Percentiles rank a stretch among this genome's conserved stretches.
phyloP scores from a whole-genome alignment of 2,113 vertebrate species.

The Pachyramphus minor region DNA sequence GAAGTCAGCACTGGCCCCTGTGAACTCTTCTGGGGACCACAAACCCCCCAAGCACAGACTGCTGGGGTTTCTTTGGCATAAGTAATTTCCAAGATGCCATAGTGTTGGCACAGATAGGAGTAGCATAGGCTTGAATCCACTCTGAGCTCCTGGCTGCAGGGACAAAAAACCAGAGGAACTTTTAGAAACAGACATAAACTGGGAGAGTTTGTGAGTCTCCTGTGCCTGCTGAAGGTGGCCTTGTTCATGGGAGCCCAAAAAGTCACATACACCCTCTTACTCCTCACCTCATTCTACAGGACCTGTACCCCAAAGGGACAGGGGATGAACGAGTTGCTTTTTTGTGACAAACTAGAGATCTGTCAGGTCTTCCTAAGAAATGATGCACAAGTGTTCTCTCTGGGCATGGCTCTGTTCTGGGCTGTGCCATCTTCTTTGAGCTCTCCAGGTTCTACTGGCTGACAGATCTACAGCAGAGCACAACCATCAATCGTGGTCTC shows the following conservation, averaged over 20 bases:
- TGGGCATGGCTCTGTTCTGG: not conserved
- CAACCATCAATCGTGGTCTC: not conserved
- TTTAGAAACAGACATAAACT: not conserved
- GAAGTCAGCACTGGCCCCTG: not conserved
- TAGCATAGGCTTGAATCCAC: not conserved
- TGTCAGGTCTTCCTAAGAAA: not conserved
- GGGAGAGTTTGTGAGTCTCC: not conserved
- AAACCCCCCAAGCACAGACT: not conserved
- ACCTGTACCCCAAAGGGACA: not conserved
- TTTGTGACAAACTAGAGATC: not conserved
- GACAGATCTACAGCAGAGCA: not conserved
- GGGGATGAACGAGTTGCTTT: not conserved
- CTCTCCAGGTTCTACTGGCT: not conserved
- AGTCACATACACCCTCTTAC: not conserved
- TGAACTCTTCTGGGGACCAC: not conserved
- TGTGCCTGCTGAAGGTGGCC: not conserved
- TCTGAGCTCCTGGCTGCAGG: not conserved
- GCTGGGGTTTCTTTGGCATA: not conserved
- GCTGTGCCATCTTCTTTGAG: not conserved
- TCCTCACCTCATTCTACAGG: not conserved
- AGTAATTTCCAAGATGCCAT: not conserved
- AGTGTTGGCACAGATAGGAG: not conserved
- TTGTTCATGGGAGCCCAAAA: not conserved
- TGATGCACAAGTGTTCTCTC: not conserved
- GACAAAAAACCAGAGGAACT: not conserved